Percentiles rank a stretch among this genome's conserved stretches.
These are phyloP conservation scores for Hirtodrosophila cameraria DNA, from an alignment of 2,888 invertebrate species.

Conservation along the genomic window DNA sequence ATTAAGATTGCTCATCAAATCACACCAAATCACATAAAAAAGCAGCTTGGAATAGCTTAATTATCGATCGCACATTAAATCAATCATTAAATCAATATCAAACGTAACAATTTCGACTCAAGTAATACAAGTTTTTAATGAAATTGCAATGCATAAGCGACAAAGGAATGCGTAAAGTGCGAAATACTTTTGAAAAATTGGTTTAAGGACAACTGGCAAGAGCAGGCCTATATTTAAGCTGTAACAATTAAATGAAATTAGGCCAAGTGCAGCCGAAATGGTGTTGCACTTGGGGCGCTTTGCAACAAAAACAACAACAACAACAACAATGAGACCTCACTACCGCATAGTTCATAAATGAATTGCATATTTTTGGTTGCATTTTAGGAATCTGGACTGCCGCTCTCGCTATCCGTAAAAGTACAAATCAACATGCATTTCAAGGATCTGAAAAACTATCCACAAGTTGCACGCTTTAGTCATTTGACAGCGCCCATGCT, in stretches of 20 bases:
- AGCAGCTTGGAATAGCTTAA: too few species aligned
- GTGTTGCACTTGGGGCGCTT: slow-evolving; percentile 40
- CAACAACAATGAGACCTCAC: slow-evolving; percentile 14
- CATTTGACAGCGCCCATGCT: slow-evolving; percentile 91
- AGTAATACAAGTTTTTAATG: slow-evolving; percentile 51
- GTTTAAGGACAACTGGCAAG: slow-evolving; percentile 35
- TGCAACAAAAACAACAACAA: slow-evolving; percentile 4
- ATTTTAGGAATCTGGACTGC: slow-evolving; percentile 89
- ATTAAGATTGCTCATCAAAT: too few species aligned
- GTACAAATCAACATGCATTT: slow-evolving; percentile 95
- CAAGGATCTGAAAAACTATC: slow-evolving; percentile 88
- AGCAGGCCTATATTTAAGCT: slow-evolving; percentile 51
- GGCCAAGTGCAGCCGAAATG: slow-evolving; percentile 61
- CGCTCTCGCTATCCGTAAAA: slow-evolving; percentile 90
- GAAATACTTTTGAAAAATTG: slow-evolving; percentile 17
- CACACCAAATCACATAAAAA: not conserved
- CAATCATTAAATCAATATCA: slow-evolving; percentile 39
- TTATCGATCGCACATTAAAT: slow-evolving; percentile 32
- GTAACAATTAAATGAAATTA: slow-evolving; percentile 52
- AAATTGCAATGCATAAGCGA: slow-evolving; percentile 10
- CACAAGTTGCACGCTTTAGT: slow-evolving; percentile 88
- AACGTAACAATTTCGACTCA: slow-evolving; percentile 40
- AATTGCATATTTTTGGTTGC: slow-evolving; percentile 44
- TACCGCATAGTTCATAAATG: slow-evolving; percentile 33
- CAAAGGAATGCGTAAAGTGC: slow-evolving; percentile 9